phyloP scores from a whole-genome alignment of 92 coral and sea anemone genomes.

The Umimayanthus chanpuru region DNA sequence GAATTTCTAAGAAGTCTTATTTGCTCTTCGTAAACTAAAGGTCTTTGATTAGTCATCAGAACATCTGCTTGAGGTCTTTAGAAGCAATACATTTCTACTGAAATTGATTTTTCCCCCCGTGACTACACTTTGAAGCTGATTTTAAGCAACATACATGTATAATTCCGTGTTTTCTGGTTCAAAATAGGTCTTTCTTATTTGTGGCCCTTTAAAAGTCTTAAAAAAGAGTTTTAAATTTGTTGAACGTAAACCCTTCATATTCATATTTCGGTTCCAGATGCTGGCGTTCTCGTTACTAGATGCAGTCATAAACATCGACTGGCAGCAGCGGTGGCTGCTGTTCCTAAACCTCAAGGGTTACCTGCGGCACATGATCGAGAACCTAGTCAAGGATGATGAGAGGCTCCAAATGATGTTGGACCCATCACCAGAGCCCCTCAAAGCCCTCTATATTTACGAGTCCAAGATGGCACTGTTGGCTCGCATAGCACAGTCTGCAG shows the following conservation, averaged over 20 bases:
- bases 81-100: too few relatives aligned
- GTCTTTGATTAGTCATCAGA: too few relatives aligned
- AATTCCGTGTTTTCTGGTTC: too few relatives aligned
- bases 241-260: not conserved
- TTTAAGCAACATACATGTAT: too few relatives aligned
- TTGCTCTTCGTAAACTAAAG: too few relatives aligned
- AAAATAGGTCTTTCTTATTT: too few relatives aligned
- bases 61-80: too few relatives aligned
- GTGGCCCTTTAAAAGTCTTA: too few relatives aligned
- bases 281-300: slow-evolving; percentile 93
- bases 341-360: slow-evolving; percentile 91
- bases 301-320: slow-evolving; percentile 84
- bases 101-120: too few relatives aligned
- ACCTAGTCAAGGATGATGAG: slow-evolving; percentile 89
- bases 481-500: slow-evolving; percentile 88
- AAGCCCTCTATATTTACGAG: slow-evolving; percentile 92
- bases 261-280: slow-evolving; percentile 70
- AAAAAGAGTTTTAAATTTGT: too few relatives aligned
- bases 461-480: slow-evolving; percentile 95
- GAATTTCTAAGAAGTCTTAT: too few relatives aligned
- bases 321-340: slow-evolving; percentile 96
- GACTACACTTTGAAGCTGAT: too few relatives aligned
- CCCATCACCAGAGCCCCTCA: slow-evolving; percentile 98
- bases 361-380: slow-evolving; percentile 90
- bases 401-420: slow-evolving; percentile 86